Base-by-base conservation (phyloP, 2,888 invertebrate genomes). In the Ormyrus labotus region DNA sequence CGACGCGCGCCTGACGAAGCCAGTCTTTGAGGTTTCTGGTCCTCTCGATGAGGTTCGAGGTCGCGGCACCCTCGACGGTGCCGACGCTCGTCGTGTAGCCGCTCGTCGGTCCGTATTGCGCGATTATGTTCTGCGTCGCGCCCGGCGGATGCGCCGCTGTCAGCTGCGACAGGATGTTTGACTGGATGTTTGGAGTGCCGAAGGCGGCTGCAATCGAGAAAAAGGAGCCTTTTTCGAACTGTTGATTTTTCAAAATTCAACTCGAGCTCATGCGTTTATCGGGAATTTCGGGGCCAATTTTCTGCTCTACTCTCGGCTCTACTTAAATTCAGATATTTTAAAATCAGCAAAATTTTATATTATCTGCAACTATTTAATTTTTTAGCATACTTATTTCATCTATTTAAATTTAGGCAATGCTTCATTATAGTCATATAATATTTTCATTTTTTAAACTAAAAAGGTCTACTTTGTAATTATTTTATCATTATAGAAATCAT, bases 21-120 rank as follows among this genome's bases (percentile, higher is more conserved):
- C 94, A 95, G 85, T 94, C 94, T 81, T 94, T 91, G 80, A 94
- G 90, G 85, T 94, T 94, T 76, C 93, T 91, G 1, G 94, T 94
- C 55, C 94, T 91, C 86, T 94, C 94, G 68, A 94, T 94, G 74
- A 94, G 88, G 75, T 93, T 94, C 7, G 94, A 93, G 2, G 94
- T 92, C 45, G 93, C 92, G 72, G 93, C 93, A 48, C 93, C 92
- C 87, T 92, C 85, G 84, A 93, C 87, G 6, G 88, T 89, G 6
- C 90, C 89, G n/a, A 91, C 90, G 82, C 90, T 91, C 48, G 90
- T 90, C 6, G 90, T 89, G 76, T 87, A 91, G 19, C 90, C 90
- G 75, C 89, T 91, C 72, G 86, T 89, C 5, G 89, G 89, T 6
- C 89, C 91, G 69, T 90, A 91, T 81, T 90, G 90, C 61, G 90